Conservation (phyloP, 1,140 invertebrate genomes). For the Saccostrea cuccullata region DNA sequence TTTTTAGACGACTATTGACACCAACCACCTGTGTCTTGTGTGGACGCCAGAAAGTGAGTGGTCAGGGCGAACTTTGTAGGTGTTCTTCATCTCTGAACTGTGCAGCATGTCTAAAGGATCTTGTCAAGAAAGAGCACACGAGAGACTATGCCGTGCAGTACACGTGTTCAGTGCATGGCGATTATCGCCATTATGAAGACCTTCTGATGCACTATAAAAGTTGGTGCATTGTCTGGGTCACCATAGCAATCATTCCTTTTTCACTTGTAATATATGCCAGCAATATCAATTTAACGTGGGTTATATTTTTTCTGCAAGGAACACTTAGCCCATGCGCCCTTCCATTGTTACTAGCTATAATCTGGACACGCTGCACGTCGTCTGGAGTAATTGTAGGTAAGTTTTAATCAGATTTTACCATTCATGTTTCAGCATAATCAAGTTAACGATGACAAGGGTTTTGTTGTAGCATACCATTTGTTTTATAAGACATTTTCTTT, state of each 20-base stretch:
- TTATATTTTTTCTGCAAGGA: conserved; percentile 58
- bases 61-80: background rate
- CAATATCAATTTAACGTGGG: conserved; percentile 68
- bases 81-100: conserved; percentile 19
- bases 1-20: conserved; percentile 86
- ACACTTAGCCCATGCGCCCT: conserved; percentile 62
- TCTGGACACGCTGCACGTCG: conserved; percentile 64
- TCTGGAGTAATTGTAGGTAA: conserved; percentile 61
- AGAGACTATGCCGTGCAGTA: conserved; percentile 19
- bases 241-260: conserved; percentile 65
- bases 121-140: background rate
- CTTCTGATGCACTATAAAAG: conserved; percentile 68
- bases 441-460: background rate
- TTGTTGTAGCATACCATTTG: background rate
- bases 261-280: conserved; percentile 58
- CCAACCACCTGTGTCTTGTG: conserved; percentile 98
- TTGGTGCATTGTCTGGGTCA: conserved; percentile 69
- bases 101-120: conserved; percentile 26
- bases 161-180: conserved; percentile 38
- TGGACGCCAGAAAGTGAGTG: conserved; percentile 83
- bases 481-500: background rate
- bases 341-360: conserved; percentile 60
- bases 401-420: background rate
- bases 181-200: conserved; percentile 68
- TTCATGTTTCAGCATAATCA: background rate